Base-by-base conservation (phyloP, 2,113 vertebrate genomes). In the Ursus arctos region DNA sequence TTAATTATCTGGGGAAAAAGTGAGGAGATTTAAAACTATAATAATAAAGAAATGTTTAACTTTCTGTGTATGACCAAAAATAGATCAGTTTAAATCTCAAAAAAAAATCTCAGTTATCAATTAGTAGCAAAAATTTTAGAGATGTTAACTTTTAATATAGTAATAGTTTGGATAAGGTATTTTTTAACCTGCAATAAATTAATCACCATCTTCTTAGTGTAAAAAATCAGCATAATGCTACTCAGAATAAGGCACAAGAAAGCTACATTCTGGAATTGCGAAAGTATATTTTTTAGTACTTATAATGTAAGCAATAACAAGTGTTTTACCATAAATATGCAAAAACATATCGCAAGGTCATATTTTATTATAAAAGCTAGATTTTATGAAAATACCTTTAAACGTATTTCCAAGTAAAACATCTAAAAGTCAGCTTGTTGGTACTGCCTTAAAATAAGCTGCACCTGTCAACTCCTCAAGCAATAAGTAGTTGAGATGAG, bases 241-340 rank as follows among this genome's bases (percentile, higher is more conserved):
- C 84, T 22, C 47, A 57, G 95, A 63, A 13, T 47, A 92, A 96
- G 14, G 43, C 82, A 89, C 59, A 72, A 74, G 86, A 96, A 97
- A 93, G 15, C 65, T 93, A 87, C 71, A 57, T 76, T 97, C 88
- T 83, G 6, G 98, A 97, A 94, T 74, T 76, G 22, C 33, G 26
- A 47, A 92, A 94, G 21, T 47, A 85, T 8, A 85, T 49, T 79
- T 69, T 80, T 95, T 91, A 83, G 15, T 74, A 87, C 88, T 40
- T 55, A 67, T 63, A 84, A 96, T 94, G 51, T 77, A 89, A 93
- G 28, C 21, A 96, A 69, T 47, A 94, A 51, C 12, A 63, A 90
- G 91, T 94, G 26, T 88, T 88, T 98, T 85, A 82, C 31, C 88
- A 83, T 36, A 97, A 98, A 96, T 89, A 85, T 69, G 83, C 10